Evolutionary conservation across 2,113 vertebrate species (phyloP), one percentile per base, ranked within the genome.

Genomic region (Philantomba maxwellii): DNA sequence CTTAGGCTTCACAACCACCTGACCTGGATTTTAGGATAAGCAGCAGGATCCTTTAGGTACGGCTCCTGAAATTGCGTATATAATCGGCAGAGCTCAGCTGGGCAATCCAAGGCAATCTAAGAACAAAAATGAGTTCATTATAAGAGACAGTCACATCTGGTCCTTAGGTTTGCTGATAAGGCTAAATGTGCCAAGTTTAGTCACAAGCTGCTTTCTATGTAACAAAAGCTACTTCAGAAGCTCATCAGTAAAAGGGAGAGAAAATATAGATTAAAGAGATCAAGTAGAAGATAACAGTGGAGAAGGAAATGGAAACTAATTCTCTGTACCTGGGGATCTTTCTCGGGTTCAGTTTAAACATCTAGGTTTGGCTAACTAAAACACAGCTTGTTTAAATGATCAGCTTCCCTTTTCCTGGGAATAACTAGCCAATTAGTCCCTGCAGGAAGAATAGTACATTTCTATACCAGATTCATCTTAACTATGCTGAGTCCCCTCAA

Each of bases 11-110:
- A 16, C 5, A 62, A 88, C 58, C 85, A 86, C 84, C 94, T 98
- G 98, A 99, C 99, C 99, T 99, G 99, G 83, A 99, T 98, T 98
- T 99, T 99, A 64, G 99, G 98, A 26, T 99, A 99, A 73, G 99
- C 99, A 53, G 99, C 99, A 7, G 99, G 99, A 95, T 99, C 99
- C 97, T 99, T 99, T 26, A 99, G 98, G 94, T 99, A 99, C 5
- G 99, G 99, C 92, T 99, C 99, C 60, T 99, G 99, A 78, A 99
- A 98, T 6, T 99, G 99, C 0, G 97, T 97, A 64, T 99, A 99
- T 11, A 98, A 97, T 47, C 98, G 99, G 98, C 99, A 99, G 94
- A 99, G 98, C 55, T 99, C 98, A 84, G 98, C 98, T 8, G 99
- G 99, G 97, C 99, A 99, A 91, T 99, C 99, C 98, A 99, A 98